A percentile compares a stretch with the other conserved stretches of the same genome.
phyloP scores from a whole-genome alignment of 37 sponge, comb jelly and placozoan genomes.

The Eunapius fragilis region DNA sequence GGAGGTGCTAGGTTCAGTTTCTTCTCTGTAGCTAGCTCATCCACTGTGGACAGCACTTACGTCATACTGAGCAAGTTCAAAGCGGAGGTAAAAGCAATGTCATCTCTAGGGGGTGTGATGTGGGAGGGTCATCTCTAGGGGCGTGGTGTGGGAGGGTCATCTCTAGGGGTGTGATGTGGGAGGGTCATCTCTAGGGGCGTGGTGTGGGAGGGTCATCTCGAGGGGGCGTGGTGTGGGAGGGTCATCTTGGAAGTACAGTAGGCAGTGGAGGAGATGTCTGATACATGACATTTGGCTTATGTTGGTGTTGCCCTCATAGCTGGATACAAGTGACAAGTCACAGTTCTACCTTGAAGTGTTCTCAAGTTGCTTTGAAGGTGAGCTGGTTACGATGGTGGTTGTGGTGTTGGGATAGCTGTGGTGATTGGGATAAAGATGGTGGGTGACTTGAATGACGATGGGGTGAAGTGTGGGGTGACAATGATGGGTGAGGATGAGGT shows the following conservation, averaged over 20 bases:
- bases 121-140: too few relatives aligned
- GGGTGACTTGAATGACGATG: neutral
- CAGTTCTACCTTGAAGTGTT: slow-evolving; percentile 75
- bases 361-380: slow-evolving; percentile 79
- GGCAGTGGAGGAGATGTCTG: neutral
- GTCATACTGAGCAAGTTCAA: slow-evolving; percentile 10
- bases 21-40: neutral
- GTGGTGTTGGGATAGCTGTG: neutral
- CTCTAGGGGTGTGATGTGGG: neutral
- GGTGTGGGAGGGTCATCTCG: neutral
- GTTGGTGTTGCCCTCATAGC: slow-evolving; percentile 16
- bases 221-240: too few relatives aligned
- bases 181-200: too few relatives aligned
- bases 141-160: neutral
- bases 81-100: neutral
- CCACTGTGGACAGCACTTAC: neutral
- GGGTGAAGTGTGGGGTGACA: neutral
- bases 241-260: neutral
- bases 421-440: neutral
- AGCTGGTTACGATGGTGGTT: neutral
- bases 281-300: slow-evolving; percentile 2
- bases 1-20: too few relatives aligned
- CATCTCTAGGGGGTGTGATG: too few relatives aligned
- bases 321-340: slow-evolving; percentile 67
- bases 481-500: slow-evolving; percentile 6